Conservation (phyloP, 2,888 invertebrate species). For the Hymenopus coronatus region DNA sequence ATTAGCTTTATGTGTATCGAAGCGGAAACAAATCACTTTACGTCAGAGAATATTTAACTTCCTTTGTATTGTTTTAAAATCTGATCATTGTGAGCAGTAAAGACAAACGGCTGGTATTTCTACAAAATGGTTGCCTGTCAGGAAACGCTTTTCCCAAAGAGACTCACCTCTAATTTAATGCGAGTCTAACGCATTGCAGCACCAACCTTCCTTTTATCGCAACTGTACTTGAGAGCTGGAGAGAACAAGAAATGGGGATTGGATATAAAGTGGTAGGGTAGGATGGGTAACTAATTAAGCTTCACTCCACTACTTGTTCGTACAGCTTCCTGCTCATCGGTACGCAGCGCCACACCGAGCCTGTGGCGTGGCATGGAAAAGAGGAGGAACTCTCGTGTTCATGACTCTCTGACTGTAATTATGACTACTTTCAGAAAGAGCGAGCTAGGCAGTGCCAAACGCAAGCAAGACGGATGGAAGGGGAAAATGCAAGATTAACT, state of each 20-base stretch:
- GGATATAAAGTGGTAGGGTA: constrained; percentile 2
- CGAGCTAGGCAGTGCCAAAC: not conserved
- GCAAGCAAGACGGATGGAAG: not conserved
- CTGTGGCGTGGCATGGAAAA: not conserved
- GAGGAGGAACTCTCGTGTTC: not conserved
- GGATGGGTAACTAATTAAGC: constrained; percentile 14
- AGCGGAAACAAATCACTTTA: no score
- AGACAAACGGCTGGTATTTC: not conserved
- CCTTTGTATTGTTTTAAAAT: no score
- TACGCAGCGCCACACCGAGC: not conserved
- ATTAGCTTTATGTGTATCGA: no score
- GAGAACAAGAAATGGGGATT: constrained; percentile 14
- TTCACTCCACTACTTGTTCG: not conserved
- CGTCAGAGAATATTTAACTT: no score
- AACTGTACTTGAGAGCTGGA: not conserved
- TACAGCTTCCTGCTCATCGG: constrained; percentile 8
- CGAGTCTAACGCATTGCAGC: not conserved
- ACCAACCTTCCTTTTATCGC: not conserved
- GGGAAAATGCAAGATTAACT: not conserved
- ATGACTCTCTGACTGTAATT: not conserved
- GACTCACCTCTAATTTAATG: not conserved
- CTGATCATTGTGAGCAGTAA: no score
- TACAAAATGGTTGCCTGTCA: not conserved
- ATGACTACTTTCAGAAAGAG: not conserved
- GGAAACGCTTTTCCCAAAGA: not conserved